These are phyloP conservation scores for Penaeus monodon DNA, from an alignment of 2,888 invertebrate species.

Conservation along the genomic window DNA sequence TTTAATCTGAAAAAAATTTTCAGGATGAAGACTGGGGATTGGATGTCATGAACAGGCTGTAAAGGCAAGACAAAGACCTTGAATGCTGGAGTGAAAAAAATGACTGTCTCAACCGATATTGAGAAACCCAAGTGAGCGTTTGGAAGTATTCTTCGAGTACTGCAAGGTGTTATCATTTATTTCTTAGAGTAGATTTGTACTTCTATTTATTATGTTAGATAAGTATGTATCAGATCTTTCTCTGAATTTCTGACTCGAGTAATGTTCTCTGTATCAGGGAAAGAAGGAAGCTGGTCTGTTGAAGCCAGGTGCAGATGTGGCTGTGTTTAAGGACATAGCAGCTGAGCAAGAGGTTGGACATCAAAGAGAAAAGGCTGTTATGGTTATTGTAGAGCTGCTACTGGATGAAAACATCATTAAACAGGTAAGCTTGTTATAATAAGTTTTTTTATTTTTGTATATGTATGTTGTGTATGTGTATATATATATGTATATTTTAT, in stretches of 20 bases:
- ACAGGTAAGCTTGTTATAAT: constrained; percentile 69
- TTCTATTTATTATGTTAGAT: not conserved
- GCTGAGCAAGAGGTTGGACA: constrained; percentile 89
- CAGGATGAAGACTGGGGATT: constrained; percentile 92
- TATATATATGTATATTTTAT: too few relatives aligned
- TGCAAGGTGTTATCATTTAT: constrained; percentile 50
- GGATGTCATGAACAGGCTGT: constrained; percentile 94
- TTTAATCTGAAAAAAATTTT: not conserved
- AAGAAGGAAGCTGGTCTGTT: constrained; percentile 74
- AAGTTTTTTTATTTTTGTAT: not conserved
- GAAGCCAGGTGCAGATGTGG: constrained; percentile 66
- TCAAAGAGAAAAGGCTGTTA: constrained; percentile 89
- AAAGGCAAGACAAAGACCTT: constrained; percentile 89
- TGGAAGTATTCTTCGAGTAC: constrained; percentile 64
- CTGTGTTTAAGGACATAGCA: constrained; percentile 77
- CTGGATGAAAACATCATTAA: constrained; percentile 74
- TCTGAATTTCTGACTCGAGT: too few relatives aligned
- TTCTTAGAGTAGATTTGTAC: not conserved
- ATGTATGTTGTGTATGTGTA: too few relatives aligned
- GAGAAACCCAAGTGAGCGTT: constrained; percentile 87
- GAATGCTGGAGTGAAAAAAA: constrained; percentile 91
- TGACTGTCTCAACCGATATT: constrained; percentile 94
- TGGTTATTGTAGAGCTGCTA: constrained; percentile 92
- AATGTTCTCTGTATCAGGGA: constrained; percentile 30
- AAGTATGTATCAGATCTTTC: not conserved